phyloP scores from a whole-genome alignment of 2,888 invertebrate genomes.

The Incurvaria masculella region DNA sequence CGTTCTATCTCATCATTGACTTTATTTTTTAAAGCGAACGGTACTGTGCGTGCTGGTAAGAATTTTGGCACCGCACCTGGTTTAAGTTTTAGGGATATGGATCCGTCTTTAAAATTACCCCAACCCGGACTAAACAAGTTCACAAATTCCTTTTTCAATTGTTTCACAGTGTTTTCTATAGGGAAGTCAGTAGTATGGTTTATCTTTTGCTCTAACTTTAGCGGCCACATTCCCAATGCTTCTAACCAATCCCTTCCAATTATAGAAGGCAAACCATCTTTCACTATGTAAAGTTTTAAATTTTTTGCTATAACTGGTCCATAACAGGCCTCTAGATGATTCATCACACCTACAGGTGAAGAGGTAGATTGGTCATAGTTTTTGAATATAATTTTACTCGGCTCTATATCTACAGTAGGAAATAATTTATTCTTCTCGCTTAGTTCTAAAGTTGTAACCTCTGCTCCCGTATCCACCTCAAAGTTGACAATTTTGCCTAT shows the following conservation, averaged over 20 bases:
- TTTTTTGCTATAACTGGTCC: background rate
- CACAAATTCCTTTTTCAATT: constrained; percentile 4
- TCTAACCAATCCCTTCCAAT: constrained; percentile 4
- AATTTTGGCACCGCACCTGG: background rate
- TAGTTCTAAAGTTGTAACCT: constrained; percentile 6
- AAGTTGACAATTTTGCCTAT: constrained; percentile 2
- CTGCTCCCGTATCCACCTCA: constrained; percentile 9
- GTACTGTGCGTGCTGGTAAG: constrained; percentile 2
- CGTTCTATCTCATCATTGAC: constrained; percentile 2
- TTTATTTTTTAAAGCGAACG: constrained; percentile 9
- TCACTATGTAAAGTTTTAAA: constrained; percentile 5
- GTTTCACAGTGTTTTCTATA: background rate
- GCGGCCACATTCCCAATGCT: constrained; percentile 7
- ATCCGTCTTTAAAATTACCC: constrained; percentile 7
- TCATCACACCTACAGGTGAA: background rate
- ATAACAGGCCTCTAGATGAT: background rate
- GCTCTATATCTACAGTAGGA: background rate
- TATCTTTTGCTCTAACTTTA: constrained; percentile 2
- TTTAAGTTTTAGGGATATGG: constrained; percentile 7
- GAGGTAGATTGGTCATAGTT: background rate
- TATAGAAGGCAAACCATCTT: constrained; percentile 7
- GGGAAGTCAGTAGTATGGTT: background rate
- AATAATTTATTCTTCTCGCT: no score
- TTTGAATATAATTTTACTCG: constrained; percentile 1
- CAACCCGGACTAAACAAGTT: constrained; percentile 12